A percentile compares a stretch with the other conserved stretches of the same genome.
Conservation (phyloP, 2,113 vertebrate species). For the Pao palembangensis region DNA sequence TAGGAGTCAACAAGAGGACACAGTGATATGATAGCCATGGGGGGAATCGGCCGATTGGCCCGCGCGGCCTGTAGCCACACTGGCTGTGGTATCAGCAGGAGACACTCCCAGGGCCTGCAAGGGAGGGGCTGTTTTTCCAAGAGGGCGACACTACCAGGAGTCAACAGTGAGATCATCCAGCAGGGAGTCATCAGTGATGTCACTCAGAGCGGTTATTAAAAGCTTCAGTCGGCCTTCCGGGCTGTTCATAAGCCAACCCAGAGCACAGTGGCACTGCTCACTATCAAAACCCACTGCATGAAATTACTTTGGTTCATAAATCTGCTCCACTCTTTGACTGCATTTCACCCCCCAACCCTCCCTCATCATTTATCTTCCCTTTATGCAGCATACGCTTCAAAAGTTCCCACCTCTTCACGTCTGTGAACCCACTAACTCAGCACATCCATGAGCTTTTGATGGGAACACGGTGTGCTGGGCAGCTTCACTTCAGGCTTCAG, state of each 20-base stretch:
- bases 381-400: constrained; percentile 38
- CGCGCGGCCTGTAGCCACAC: constrained; percentile 37
- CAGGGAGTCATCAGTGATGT: constrained; percentile 45
- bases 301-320: constrained; percentile 36
- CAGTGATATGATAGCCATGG: constrained; percentile 60
- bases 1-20: constrained; percentile 71
- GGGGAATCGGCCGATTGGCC: constrained; percentile 43
- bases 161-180: constrained; percentile 51
- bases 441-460: constrained; percentile 27
- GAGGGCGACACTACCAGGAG: constrained; percentile 48
- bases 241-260: constrained; percentile 18
- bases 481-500: constrained; percentile 42
- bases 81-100: constrained; percentile 52
- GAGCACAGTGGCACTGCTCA: constrained; percentile 14
- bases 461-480: constrained; percentile 33
- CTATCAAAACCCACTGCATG: constrained; percentile 24
- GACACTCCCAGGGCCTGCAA: constrained; percentile 49
- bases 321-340: constrained; percentile 30
- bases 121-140: constrained; percentile 55
- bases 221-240: constrained; percentile 43
- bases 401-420: constrained; percentile 52
- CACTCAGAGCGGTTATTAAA: constrained; percentile 36
- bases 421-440: constrained; percentile 51
- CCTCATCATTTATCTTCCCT: constrained; percentile 44
- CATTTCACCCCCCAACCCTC: constrained; percentile 1